Evolutionary conservation across 2,113 vertebrate genomes (phyloP), one percentile per base, ranked within the genome.

Genomic region (Sigmodon hispidus): DNA sequence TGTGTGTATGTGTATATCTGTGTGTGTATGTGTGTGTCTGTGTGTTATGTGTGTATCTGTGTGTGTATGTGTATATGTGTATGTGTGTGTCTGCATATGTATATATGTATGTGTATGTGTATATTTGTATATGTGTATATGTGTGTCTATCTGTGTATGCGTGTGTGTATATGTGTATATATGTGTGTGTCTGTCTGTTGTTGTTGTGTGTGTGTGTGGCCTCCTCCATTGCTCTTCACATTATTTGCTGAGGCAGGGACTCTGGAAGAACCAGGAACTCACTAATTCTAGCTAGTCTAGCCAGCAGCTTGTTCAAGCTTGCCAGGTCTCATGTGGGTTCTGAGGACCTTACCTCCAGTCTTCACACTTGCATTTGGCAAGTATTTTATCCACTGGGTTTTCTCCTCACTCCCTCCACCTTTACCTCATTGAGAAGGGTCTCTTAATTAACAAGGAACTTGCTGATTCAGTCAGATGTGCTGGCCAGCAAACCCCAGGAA

Each of bases 1-100:
- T 1, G 2, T 75, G 65, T 34, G n/a, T 10, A 26, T 10, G 26
- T 0, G n/a, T n/a, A n/a, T n/a, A n/a, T n/a, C n/a, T 40, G 26
- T 29, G 43, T 73, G 70, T 43, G n/a, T 73, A 4, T 11, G 22
- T 43, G 9, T 80, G 50, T 6, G 31, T n/a, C 15, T 24, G 16
- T 2, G 26, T 81, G 9, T 26, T 40, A 22, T 57, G n/a, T 57
- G 55, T 11, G 24, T 61, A 13, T 7, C 1, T 59, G 2, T 55
- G 31, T 0, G 2, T n/a, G 4, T 55, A 31, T 21, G n/a, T n/a
- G n/a, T n/a, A 11, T 12, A n/a, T n/a, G 76, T 55, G 50, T 79
- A 34, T 75, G 31, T 22, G 50, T 80, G 50, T 6, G 31, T n/a
- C 15, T 24, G 16, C 5, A 40, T 81, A 9, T 26, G 36, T 40